phyloP scores from a whole-genome alignment of 2,888 invertebrate genomes.

The Pseudococcus jackbeardsleyi region DNA sequence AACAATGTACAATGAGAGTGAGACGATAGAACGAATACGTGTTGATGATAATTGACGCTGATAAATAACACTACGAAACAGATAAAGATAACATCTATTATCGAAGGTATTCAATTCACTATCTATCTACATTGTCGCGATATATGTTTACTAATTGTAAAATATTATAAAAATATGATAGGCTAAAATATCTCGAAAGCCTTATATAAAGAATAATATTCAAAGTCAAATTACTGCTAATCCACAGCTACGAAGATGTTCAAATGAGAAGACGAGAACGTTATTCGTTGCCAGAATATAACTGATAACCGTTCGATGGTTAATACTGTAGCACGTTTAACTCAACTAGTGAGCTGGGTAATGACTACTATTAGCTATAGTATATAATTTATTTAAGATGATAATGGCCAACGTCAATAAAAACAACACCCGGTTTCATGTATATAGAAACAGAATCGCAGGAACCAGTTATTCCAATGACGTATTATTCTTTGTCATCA shows the following conservation, averaged over 20 bases:
- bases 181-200: no score
- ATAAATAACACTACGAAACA: constrained; percentile 20
- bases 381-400: constrained; percentile 43
- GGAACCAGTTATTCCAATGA: constrained; percentile 54
- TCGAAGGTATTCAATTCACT: not conserved
- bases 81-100: not conserved
- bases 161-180: not conserved
- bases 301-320: constrained; percentile 41
- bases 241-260: constrained; percentile 24
- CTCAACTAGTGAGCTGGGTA: constrained; percentile 45
- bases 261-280: constrained; percentile 30
- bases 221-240: constrained; percentile 36
- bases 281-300: constrained; percentile 6
- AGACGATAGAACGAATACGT: not conserved
- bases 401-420: constrained; percentile 49
- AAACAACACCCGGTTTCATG: constrained; percentile 46
- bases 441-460: not conserved
- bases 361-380: constrained; percentile 41
- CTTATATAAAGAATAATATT: not conserved
- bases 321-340: constrained; percentile 46
- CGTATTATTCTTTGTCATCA: constrained; percentile 43
- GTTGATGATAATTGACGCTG: not conserved
- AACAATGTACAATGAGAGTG: not conserved
- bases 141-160: not conserved
- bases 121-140: not conserved